phyloP scores from a whole-genome alignment of 2,113 vertebrate genomes.

The Tauraco erythrolophus region DNA sequence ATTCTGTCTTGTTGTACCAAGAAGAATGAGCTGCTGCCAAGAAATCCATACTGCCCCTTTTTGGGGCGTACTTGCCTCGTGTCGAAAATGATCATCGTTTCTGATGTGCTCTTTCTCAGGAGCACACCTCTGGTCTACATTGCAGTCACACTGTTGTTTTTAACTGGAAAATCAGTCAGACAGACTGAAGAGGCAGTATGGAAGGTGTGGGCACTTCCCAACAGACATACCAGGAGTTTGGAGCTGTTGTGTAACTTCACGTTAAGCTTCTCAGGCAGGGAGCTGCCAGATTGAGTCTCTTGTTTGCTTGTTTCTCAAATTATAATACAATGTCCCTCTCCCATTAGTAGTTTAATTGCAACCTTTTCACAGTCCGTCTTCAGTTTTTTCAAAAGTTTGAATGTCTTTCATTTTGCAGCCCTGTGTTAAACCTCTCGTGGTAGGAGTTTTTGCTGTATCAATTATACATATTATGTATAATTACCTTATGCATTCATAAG shows the following conservation, averaged over 20 bases:
- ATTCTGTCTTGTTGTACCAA: background rate
- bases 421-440: constrained; percentile 14
- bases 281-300: background rate
- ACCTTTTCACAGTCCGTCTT: background rate
- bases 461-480: constrained; percentile 60
- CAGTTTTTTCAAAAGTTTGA: background rate
- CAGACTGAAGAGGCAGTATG: background rate
- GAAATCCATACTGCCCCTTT: accelerated
- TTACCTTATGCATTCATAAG: constrained; percentile 23
- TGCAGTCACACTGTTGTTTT: accelerated
- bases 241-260: background rate
- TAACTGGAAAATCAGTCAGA: background rate
- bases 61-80: accelerated
- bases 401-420: constrained; percentile 1
- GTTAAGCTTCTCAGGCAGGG: background rate
- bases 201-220: background rate
- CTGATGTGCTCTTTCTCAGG: background rate
- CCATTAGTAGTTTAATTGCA: constrained; percentile 32
- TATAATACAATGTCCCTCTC: background rate
- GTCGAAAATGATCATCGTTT: accelerated
- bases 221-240: accelerated
- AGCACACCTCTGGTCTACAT: accelerated
- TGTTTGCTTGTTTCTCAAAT: background rate
- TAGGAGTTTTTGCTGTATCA: constrained; percentile 37
- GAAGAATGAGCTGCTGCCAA: background rate